Percentiles rank a stretch among this genome's conserved stretches.
Conservation (phyloP, 2,797 vertebrate genomes). For the Xenops minutus region DNA sequence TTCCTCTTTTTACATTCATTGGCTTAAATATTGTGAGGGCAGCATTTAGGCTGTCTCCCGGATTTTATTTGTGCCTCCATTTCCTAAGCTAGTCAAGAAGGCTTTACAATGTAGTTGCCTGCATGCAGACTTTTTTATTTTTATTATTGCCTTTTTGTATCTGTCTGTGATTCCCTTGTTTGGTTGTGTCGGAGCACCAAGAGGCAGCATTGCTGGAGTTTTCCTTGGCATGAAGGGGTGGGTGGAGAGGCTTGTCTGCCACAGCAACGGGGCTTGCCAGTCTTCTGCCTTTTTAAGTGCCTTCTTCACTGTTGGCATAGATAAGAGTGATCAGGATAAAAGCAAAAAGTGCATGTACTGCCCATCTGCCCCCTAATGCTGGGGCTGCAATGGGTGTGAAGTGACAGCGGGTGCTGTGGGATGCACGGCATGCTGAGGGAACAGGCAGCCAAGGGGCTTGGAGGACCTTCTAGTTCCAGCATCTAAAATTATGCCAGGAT, state of each 20-base stretch:
- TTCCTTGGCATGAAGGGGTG: neutral
- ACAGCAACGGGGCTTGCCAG: neutral
- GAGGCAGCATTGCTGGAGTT: neutral
- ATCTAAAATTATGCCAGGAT: neutral
- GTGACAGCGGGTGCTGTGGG: rapidly evolving
- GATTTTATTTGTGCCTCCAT: neutral
- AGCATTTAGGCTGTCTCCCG: neutral
- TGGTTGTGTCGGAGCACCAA: neutral
- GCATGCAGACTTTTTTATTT: neutral
- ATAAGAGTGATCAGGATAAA: neutral
- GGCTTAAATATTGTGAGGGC: neutral
- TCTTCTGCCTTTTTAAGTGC: neutral
- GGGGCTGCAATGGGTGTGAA: neutral
- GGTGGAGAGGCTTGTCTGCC: neutral
- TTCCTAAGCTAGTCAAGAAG: neutral
- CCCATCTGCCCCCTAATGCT: neutral
- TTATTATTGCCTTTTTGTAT: neutral
- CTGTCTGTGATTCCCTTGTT: neutral
- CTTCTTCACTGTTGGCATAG: neutral
- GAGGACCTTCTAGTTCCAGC: neutral
- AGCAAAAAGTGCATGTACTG: neutral
- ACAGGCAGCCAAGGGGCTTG: neutral
- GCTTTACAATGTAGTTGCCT: neutral
- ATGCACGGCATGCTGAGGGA: rapidly evolving
- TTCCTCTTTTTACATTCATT: slow-evolving; percentile 3